phyloP scores from a whole-genome alignment of 2,797 vertebrate species.

The Pseudochirops cupreus region DNA sequence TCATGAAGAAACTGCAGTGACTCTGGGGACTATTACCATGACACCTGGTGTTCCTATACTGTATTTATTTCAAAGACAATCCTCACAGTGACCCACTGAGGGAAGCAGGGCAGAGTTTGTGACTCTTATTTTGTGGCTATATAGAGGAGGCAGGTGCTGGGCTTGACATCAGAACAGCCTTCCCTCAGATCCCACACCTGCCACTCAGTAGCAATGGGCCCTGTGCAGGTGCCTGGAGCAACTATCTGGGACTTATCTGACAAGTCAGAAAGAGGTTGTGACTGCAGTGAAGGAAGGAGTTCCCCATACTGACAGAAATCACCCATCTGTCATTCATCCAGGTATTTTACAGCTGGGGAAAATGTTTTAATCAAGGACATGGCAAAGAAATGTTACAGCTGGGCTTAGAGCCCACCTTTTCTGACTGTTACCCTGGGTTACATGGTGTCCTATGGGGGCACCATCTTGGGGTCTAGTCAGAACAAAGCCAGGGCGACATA shows the following conservation, averaged over 20 bases:
- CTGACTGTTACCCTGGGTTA: background rate
- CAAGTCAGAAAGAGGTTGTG: background rate
- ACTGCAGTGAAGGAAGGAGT: background rate
- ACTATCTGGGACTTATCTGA: background rate
- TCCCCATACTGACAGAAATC: accelerated
- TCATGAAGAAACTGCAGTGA: background rate
- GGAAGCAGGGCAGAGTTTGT: background rate
- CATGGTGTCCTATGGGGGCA: too few species aligned
- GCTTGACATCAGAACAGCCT: background rate
- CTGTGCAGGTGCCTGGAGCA: background rate
- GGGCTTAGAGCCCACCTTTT: background rate
- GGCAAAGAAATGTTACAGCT: background rate
- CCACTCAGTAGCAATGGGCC: background rate
- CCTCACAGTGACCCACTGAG: background rate
- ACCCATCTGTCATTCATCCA: background rate
- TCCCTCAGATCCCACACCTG: background rate
- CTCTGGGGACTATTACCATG: background rate
- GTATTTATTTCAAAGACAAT: background rate
- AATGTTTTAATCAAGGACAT: background rate
- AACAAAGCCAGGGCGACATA: background rate
- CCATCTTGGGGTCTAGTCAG: background rate
- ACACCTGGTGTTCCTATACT: background rate
- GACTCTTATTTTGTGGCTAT: too few species aligned
- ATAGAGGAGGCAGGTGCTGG: background rate
- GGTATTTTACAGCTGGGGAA: background rate